Base-by-base conservation (phyloP, 2,888 invertebrate genomes). In the Lochmaea capreae region DNA sequence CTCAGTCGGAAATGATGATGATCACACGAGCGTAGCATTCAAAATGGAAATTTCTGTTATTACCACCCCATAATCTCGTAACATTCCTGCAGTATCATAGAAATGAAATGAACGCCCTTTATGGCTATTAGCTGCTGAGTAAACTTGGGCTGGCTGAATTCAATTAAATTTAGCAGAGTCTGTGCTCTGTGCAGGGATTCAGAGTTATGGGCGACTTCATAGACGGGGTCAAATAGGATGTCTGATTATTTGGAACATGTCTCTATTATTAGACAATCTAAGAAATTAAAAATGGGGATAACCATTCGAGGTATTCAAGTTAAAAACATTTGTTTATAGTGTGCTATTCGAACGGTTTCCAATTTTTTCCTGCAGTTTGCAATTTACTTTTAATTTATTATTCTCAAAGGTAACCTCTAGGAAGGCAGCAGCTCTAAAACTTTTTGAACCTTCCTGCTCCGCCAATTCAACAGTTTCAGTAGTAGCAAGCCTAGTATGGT, bases 121-220 rank as follows among this genome's bases (percentile, higher is more conserved):
- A 82, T 81, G 80, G 81, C 82, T 81, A 81, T 82, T 82, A 81
- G 82, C 82, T 82, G 75, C 78, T 79, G 80, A 78, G 81, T 79
- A 81, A 80, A 79, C 80, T 78, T 78, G 74, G 79, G 78, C 77
- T 79, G 78, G 78, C 78, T 79, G 78, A 79, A 81, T 83, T 83
- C 82, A 83, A 83, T 83, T 83, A 83, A 83, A 82, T 80, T 79
- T 73, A 72, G 74, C 77, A 75, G 72, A 72, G 70, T 77, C 71
- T 72, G 74, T 73, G 58, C 75, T 67, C 58, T 63, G 65, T 46
- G 67, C 71, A n/a, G 39, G 58, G 58, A 63, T 70, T 43, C 71
- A 39, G 69, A 26, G 65, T 77, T 79, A 79, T 77, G 74, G 76
- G 73, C 57, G 42, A 54, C 18, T 57, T 14, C 63, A 72, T 67